Evolutionary conservation across 2,797 vertebrate species (phyloP), one percentile per base, ranked within the genome.

Genomic region (Malurus splendens): DNA sequence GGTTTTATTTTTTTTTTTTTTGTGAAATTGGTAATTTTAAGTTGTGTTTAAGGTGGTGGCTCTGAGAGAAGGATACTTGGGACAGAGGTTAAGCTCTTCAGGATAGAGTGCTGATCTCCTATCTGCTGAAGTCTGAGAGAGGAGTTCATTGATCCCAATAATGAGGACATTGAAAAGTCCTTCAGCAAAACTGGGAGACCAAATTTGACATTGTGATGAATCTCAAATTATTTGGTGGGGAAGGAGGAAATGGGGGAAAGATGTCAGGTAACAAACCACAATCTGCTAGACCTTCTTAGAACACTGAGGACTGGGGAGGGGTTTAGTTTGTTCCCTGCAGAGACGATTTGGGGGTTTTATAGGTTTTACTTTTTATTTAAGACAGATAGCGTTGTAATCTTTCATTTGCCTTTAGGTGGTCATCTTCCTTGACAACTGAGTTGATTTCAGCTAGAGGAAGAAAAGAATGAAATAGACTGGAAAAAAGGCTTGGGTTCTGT

Each of bases 121-220:
- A 78, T 81, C 51, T 87, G 45, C 44, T 82, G 70, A 83, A 90
- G 65, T 44, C 73, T 52, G 60, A 89, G 60, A 70, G 82, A 61
- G 19, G 19, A 85, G 79, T 82, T 85, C 51, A 65, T 89, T 90
- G 86, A 87, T 92, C 84, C 92, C 78, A 50, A 1, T 87, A 85
- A 87, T 32, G 57, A 88, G 77, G 57, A 74, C 68, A 65, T 44
- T 61, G 73, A 80, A 54, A 92, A 83, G 71, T 76, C 66, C 73
- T 90, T 75, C 66, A 78, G 57, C 59, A 59, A 82, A 92, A 39
- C 55, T 1, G 1, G 14, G 74, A 86, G 71, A 66, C 27, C 2
- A 54, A 51, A 62, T 67, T n/a, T 83, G 85, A 87, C 55, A 13
- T 66, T 65, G 13, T 81, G 76, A 78, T 92, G 1, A 32, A 68